A percentile compares a stretch with the other conserved stretches of the same genome.
These are phyloP conservation scores for Morpho achilles DNA, from an alignment of 2,888 invertebrate species.

Conservation along the genomic window DNA sequence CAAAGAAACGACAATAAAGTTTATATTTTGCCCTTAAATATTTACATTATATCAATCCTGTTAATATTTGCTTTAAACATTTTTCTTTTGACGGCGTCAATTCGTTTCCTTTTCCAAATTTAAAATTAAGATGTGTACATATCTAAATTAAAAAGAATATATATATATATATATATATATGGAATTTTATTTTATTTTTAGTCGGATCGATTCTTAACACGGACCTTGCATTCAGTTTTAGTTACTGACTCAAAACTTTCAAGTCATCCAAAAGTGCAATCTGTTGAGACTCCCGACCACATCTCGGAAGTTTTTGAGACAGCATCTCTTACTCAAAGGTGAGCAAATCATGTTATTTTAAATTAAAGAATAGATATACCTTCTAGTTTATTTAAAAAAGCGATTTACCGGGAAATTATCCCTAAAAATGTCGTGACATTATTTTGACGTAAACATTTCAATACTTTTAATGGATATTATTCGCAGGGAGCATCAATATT, in stretches of 20 bases:
- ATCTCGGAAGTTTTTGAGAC: slow-evolving; percentile 95
- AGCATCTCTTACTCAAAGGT: slow-evolving; percentile 94
- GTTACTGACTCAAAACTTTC: slow-evolving; percentile 87
- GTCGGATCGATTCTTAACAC: slow-evolving; percentile 87
- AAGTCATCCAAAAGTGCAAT: slow-evolving; percentile 94
- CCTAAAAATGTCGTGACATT: not conserved
- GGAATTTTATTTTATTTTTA: slow-evolving; percentile 15
- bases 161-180: not conserved
- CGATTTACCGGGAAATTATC: not conserved
- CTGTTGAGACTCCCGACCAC: slow-evolving; percentile 91
- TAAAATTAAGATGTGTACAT: too few relatives aligned
- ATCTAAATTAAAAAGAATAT: too few relatives aligned
- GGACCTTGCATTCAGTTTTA: slow-evolving; percentile 86
- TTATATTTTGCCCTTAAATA: too few relatives aligned
- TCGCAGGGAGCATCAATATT: slow-evolving; percentile 90
- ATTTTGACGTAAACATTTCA: not conserved
- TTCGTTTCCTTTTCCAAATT: too few relatives aligned
- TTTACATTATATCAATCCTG: too few relatives aligned
- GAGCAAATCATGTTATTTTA: not conserved
- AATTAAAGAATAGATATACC: not conserved
- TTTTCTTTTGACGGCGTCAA: too few relatives aligned
- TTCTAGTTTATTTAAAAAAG: not conserved
- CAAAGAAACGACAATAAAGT: too few relatives aligned
- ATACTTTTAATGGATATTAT: not conserved
- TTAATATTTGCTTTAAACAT: too few relatives aligned